Base-by-base conservation (phyloP, 2,113 vertebrate genomes). In the Puma concolor region DNA sequence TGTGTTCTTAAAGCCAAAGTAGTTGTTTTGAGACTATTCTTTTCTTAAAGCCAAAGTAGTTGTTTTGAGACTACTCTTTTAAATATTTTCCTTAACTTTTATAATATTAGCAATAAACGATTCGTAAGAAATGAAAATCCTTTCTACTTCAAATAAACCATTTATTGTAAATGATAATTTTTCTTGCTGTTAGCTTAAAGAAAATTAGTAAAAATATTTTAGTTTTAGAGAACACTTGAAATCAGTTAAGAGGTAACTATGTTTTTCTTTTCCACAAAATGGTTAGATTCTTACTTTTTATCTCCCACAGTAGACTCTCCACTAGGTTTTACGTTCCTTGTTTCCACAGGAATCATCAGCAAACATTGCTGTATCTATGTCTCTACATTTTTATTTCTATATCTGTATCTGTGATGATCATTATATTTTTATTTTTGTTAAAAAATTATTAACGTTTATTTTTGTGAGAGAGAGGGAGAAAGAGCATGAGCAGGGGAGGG, bases 151-250 rank as follows among this genome's bases (percentile, higher is more conserved):
- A 36, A 76, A 88, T 54, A 95, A 25, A 25, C 6, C 74, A 88
- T 97, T 88, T 83, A 44, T 44, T 36, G 69, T 63, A 82, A 29
- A 36, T 76, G 69, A 52, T 84, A 89, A 14, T n/a, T 86, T 93
- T 91, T 86, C 83, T 89, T 93, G 31, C 44, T 80, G 19, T 86
- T n/a, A 21, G 7, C 82, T 93, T 83, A 77, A 76, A 76, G 69
- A 33, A 93, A 83, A 48, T 77, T 88, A 57, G 10, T 83, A 89
- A 83, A 83, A 36, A 93, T 77, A 83, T 88, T 76, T 93, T 76
- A 69, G 31, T 76, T 89, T 84, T 93, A 67, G 83, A 50, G 71
- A 77, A 93, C 74, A 80, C 27, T 23, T 81, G 93, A 97, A 80
- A 44, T 7, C 50, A 74, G 0, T 84, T 74, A 66, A 33, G 66